Evolutionary conservation across 2,113 vertebrate species (phyloP).

Genomic region (Fregetta grallaria): DNA sequence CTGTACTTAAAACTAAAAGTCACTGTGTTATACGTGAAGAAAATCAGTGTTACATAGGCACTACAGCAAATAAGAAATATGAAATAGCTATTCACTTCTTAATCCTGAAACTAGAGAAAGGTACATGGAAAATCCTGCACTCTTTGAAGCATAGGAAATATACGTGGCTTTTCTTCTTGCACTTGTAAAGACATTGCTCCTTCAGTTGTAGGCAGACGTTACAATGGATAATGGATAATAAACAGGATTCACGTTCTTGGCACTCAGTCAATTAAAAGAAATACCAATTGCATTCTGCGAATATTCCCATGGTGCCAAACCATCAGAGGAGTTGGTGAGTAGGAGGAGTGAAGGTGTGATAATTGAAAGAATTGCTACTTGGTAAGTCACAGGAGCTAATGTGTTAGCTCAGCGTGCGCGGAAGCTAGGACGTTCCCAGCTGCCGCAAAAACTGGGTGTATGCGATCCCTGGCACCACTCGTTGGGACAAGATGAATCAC

Average conservation of each 20-base stretch:
- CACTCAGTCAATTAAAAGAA: slow-evolving; percentile 70
- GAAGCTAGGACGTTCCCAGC: slow-evolving; percentile 72
- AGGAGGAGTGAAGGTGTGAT: slow-evolving; percentile 73
- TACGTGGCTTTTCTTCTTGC: background rate
- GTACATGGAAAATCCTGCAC: background rate
- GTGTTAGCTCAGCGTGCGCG: slow-evolving; percentile 61
- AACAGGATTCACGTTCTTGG: slow-evolving; percentile 44
- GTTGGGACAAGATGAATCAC: slow-evolving; percentile 77
- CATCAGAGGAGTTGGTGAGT: slow-evolving; percentile 61
- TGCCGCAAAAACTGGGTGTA: slow-evolving; percentile 47
- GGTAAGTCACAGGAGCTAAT: slow-evolving; percentile 68
- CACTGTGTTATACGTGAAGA: background rate
- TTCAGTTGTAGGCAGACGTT: background rate
- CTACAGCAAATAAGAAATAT: background rate
- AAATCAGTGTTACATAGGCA: background rate
- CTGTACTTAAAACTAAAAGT: background rate
- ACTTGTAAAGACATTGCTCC: background rate
- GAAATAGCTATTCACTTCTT: background rate
- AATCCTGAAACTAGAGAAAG: background rate
- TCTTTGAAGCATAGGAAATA: background rate
- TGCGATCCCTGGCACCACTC: slow-evolving; percentile 68
- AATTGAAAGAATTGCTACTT: slow-evolving; percentile 78
- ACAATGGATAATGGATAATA: slow-evolving; percentile 34
- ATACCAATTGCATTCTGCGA: slow-evolving; percentile 62
- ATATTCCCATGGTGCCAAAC: slow-evolving; percentile 68